Percentiles rank a stretch among this genome's conserved stretches.
These are phyloP conservation scores for Hermodice carunculata DNA, from an alignment of 2,888 invertebrate genomes.

Conservation along the genomic window DNA sequence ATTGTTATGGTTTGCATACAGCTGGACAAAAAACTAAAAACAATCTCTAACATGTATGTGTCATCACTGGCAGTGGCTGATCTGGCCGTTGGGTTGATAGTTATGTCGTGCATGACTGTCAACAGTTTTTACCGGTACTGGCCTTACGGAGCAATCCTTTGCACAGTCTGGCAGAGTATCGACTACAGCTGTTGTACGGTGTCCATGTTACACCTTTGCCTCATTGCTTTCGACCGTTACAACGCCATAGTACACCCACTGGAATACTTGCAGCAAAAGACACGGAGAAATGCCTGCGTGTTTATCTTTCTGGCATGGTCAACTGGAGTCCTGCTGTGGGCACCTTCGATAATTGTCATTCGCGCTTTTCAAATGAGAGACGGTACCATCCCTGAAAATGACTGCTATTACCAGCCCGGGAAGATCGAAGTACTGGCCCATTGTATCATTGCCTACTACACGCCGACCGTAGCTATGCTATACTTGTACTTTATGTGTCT, in stretches of 20 bases:
- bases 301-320: slow-evolving; percentile 19
- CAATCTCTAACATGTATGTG: slow-evolving; percentile 25
- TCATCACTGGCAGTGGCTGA: slow-evolving; percentile 32
- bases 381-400: too few species aligned
- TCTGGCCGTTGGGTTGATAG: slow-evolving; percentile 24
- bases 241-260: slow-evolving; percentile 24
- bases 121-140: slow-evolving; percentile 29
- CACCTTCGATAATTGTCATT: too few species aligned
- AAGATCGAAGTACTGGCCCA: slow-evolving; percentile 7
- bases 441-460: slow-evolving; percentile 15
- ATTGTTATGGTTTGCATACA: slow-evolving; percentile 13
- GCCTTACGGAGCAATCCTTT: slow-evolving; percentile 25
- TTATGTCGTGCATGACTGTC: slow-evolving; percentile 29
- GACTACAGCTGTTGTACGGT: slow-evolving; percentile 35
- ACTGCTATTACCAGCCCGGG: slow-evolving; percentile 22
- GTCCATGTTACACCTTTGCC: slow-evolving; percentile 26
- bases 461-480: slow-evolving; percentile 21
- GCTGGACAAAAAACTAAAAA: neutral
- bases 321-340: too few species aligned
- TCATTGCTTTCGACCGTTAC: slow-evolving; percentile 28
- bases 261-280: slow-evolving; percentile 10
- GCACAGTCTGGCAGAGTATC: slow-evolving; percentile 27
- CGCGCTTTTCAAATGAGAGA: too few species aligned
- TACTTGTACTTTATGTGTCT: slow-evolving; percentile 21
- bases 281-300: slow-evolving; percentile 20